Conservation (phyloP, 2,888 invertebrate species). For the Drosophila diplacantha region DNA sequence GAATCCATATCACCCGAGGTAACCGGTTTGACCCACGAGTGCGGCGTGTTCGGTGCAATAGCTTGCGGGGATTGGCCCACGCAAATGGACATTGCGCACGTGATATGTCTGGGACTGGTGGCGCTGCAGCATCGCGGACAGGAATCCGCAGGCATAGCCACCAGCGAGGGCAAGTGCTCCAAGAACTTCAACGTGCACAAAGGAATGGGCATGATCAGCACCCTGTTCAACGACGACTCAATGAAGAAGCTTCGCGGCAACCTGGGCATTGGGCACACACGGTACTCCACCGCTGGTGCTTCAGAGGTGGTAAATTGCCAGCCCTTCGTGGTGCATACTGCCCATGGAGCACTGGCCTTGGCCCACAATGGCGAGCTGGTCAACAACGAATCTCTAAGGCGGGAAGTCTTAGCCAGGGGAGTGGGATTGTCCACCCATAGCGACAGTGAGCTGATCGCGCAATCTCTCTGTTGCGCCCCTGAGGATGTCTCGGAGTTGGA, state of each 20-base stretch:
- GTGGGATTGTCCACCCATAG: constrained; percentile 97
- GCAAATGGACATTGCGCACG: constrained; percentile 91
- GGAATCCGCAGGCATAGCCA: constrained; percentile 98
- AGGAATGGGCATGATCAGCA: constrained; percentile 97
- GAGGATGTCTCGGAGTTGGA: constrained; percentile 86
- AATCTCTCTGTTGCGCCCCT: constrained; percentile 94
- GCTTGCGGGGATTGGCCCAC: constrained; percentile 95
- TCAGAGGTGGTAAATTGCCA: constrained; percentile 97
- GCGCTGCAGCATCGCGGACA: constrained; percentile 98
- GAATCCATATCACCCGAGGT: constrained; percentile 56
- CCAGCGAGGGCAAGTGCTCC: constrained; percentile 90
- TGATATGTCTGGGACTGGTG: constrained; percentile 93
- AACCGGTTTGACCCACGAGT: constrained; percentile 89
- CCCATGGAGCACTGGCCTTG: constrained; percentile 94
- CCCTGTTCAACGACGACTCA: constrained; percentile 93
- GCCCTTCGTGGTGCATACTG: constrained; percentile 98
- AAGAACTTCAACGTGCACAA: constrained; percentile 91
- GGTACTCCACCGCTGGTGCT: constrained; percentile 97
- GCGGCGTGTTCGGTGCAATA: constrained; percentile 97
- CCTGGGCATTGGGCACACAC: constrained; percentile 97
- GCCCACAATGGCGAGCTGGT: constrained; percentile 99
- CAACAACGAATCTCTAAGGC: constrained; percentile 92
- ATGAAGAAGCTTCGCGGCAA: constrained; percentile 92
- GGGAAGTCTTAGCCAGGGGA: constrained; percentile 93
- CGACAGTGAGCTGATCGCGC: constrained; percentile 97